phyloP scores from a whole-genome alignment of 30 jellyfish, hydroid and myxozoan species.

The Clytia hemisphaerica region DNA sequence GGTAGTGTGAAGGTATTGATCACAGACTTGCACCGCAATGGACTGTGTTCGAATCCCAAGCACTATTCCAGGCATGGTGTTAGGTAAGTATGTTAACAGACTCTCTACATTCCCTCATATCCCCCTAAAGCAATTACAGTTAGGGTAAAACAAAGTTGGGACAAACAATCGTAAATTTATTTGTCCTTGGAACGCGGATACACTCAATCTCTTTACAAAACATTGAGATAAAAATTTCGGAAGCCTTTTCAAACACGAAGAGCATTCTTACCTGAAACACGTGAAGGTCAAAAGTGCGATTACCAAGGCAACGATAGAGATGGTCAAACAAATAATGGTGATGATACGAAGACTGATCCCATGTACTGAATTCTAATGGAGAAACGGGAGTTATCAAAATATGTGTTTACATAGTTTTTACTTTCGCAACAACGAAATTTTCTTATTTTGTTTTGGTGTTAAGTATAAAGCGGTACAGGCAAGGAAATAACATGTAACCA shows the following conservation, averaged over 20 bases:
- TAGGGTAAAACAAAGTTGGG: too few relatives aligned
- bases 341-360: conserved; percentile 45
- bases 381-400: neutral
- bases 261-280: conserved; percentile 56
- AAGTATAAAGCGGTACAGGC: too few relatives aligned
- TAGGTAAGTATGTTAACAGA: too few relatives aligned
- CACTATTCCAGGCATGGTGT: too few relatives aligned
- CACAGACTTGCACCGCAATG: too few relatives aligned
- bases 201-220: neutral
- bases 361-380: conserved; percentile 35
- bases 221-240: neutral
- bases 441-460: neutral
- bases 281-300: conserved; percentile 67
- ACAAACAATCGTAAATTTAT: too few relatives aligned
- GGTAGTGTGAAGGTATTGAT: too few relatives aligned
- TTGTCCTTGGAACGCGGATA: neutral
- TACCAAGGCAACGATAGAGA: conserved; percentile 62
- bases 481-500: too few relatives aligned
- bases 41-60: too few relatives aligned
- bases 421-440: neutral
- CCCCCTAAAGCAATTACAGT: too few relatives aligned
- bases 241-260: neutral
- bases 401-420: neutral
- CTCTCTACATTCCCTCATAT: too few relatives aligned
- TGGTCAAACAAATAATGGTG: conserved; percentile 44